Evolutionary conservation across 2,113 vertebrate species (phyloP).

Genomic region (Seriola aureovittata): DNA sequence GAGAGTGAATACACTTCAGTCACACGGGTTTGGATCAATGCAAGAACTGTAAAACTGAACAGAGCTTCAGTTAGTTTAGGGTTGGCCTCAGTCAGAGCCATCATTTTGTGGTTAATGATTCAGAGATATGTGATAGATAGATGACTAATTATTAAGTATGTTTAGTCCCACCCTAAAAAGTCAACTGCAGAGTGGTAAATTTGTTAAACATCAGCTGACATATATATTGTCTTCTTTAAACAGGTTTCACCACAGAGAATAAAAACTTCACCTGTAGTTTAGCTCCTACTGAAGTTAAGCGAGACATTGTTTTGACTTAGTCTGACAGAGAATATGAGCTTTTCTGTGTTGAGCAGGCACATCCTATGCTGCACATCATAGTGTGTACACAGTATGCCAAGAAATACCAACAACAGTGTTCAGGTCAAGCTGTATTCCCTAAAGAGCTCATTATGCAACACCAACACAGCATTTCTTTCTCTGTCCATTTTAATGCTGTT

Average conservation of each 20-base stretch:
- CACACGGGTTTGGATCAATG: constrained; percentile 61
- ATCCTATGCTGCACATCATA: neutral
- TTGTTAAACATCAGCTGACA: constrained; percentile 33
- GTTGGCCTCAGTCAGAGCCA: constrained; percentile 33
- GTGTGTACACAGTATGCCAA: neutral
- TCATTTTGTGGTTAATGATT: constrained; percentile 75
- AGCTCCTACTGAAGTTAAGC: neutral
- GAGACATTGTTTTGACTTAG: neutral
- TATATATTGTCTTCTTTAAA: neutral
- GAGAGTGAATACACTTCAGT: constrained; percentile 49
- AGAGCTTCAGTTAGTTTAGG: constrained; percentile 51
- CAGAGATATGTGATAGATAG: constrained; percentile 55
- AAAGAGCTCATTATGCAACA: constrained; percentile 44
- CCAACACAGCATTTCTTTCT: constrained; percentile 34
- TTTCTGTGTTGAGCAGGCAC: neutral
- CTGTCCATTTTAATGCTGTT: constrained; percentile 6
- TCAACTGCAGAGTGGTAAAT: constrained; percentile 24
- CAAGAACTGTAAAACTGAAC: constrained; percentile 43
- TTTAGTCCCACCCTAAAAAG: constrained; percentile 27
- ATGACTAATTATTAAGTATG: constrained; percentile 60
- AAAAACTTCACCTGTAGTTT: neutral
- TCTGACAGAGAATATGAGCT: neutral
- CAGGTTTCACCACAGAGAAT: neutral
- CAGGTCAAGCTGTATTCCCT: constrained; percentile 1
- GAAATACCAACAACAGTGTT: constrained; percentile 13